phyloP scores from a whole-genome alignment of 2,888 invertebrate genomes.

The Leistus spinibarbis region DNA sequence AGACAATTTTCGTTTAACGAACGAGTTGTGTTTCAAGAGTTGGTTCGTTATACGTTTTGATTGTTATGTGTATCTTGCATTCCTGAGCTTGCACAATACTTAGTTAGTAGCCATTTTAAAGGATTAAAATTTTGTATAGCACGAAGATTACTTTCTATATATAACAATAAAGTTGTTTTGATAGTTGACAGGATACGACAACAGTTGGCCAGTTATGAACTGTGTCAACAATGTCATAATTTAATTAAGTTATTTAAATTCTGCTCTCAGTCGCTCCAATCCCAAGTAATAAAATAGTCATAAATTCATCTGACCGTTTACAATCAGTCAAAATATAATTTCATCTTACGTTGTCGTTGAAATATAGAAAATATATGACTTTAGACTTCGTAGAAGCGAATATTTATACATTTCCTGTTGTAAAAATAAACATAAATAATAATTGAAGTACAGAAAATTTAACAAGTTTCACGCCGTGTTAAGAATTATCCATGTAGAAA shows the following conservation, averaged over 20 bases:
- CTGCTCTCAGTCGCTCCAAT: background rate
- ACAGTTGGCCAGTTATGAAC: background rate
- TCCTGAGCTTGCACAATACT: no score
- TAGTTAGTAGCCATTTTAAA: no score
- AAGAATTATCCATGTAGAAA: background rate
- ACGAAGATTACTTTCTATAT: background rate
- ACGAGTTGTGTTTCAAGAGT: no score
- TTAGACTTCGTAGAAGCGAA: background rate
- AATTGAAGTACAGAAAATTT: background rate
- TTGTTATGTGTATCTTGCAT: no score
- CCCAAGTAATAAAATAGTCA: background rate
- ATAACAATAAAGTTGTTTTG: background rate
- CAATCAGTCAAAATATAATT: background rate
- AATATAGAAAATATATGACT: background rate
- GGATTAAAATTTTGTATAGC: no score
- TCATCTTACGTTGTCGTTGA: background rate
- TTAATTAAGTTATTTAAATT: background rate
- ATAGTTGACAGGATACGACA: background rate
- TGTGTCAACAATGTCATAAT: background rate
- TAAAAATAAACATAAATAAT: background rate
- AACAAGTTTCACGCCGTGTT: background rate
- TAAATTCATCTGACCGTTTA: background rate
- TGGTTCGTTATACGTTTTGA: no score
- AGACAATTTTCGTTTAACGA: no score
- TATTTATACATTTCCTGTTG: background rate